Evolutionary conservation across 1,140 invertebrate species (phyloP), one percentile per base, ranked within the genome.

Genomic region (Drosophila jambulina): DNA sequence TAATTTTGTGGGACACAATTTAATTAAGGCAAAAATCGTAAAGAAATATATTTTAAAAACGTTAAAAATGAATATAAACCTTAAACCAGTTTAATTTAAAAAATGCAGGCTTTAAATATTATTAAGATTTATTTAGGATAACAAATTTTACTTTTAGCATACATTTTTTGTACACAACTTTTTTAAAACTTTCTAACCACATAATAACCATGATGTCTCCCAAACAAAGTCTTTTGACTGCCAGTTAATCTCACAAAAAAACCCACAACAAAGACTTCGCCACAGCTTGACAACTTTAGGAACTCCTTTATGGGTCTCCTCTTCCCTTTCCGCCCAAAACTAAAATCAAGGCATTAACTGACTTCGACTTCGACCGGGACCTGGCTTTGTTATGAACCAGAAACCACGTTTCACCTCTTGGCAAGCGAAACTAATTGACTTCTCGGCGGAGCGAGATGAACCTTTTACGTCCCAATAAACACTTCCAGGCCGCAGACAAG

Each of bases 391-490:
- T 59, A 23, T 46, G 29, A 65, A 21, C 38, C 48, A 54, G 64
- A 45, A 36, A 38, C 49, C 67, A 29, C 15, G 43, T 45, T 51
- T 53, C 42, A 56, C 60, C 72, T 49, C 72, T 49, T 54, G 64
- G 58, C 65, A 83, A 71, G 75, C 56, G 62, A 45, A 87, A 90
- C 85, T 88, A 88, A 88, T 88, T 88, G 84, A 84, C 84, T 88
- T 83, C 80, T 88, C 54, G 72, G 67, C 84, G 64, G 45, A 54
- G 65, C 48, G 70, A 72, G 69, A 72, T 84, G 58, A 71, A 63
- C 49, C 72, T 74, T 88, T 88, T 81, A 88, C 84, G 88, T 64
- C 65, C 84, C 80, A 90, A 90, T 88, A 84, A 88, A 84, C 84
- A 84, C 84, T 84, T 88, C 81, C 80, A 75, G 51, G 40, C 32